A percentile compares a stretch with the other conserved stretches of the same genome.
Evolutionary conservation across 2,113 vertebrate species (phyloP).

Genomic region (Proterorhinus semilunaris): DNA sequence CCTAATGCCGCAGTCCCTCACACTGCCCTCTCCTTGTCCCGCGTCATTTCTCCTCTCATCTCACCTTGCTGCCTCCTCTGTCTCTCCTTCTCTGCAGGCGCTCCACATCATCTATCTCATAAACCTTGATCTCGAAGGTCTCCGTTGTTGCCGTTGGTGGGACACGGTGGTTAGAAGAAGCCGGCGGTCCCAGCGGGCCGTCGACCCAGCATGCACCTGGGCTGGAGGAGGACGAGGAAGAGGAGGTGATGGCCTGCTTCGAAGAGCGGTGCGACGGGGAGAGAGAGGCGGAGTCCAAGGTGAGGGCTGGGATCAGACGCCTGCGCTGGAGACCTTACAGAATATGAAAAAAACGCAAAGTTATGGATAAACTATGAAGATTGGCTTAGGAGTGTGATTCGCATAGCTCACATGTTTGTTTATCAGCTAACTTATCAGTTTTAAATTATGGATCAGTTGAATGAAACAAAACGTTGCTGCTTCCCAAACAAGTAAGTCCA

Average conservation of each 20-base stretch:
- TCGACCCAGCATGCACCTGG: constrained; percentile 93
- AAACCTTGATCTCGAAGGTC: constrained; percentile 97
- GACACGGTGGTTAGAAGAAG: constrained; percentile 69
- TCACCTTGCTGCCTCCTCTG: constrained; percentile 83
- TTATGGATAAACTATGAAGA: background rate
- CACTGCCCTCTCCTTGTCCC: constrained; percentile 81
- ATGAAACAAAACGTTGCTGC: too few species aligned
- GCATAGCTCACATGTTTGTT: too few species aligned
- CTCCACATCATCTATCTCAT: constrained; percentile 97
- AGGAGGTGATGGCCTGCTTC: constrained; percentile 83
- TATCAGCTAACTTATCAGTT: too few species aligned
- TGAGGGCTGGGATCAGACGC: constrained; percentile 88
- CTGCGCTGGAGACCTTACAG: constrained; percentile 88
- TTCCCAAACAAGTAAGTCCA: too few species aligned
- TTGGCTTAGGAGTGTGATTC: too few species aligned
- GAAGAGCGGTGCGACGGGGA: constrained; percentile 80
- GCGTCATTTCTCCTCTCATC: constrained; percentile 49
- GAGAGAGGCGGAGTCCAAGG: constrained; percentile 81
- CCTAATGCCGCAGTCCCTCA: constrained; percentile 37
- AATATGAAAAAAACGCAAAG: background rate
- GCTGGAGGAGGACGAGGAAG: constrained; percentile 79
- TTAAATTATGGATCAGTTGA: too few species aligned
- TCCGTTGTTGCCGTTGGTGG: constrained; percentile 70
- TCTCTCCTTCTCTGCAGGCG: constrained; percentile 86
- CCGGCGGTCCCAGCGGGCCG: constrained; percentile 82